A percentile compares a stretch with the other conserved stretches of the same genome.
These are phyloP conservation scores for Rhinophrynus dorsalis DNA, from an alignment of 2,797 vertebrate species.

Conservation along the genomic window DNA sequence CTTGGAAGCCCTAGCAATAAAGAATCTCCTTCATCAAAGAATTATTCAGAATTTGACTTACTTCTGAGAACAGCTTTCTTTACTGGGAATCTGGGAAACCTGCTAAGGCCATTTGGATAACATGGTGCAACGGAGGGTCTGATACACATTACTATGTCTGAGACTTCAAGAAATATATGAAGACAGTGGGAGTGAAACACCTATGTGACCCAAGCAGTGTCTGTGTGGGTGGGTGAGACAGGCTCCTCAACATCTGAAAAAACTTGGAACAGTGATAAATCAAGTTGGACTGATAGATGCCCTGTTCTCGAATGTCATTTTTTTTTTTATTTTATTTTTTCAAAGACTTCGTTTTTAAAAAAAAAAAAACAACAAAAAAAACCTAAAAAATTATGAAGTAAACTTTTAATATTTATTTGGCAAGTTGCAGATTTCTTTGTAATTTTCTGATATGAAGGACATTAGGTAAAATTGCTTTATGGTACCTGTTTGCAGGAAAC, in stretches of 20 bases:
- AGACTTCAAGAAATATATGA: too few relatives aligned
- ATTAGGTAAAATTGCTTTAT: neutral
- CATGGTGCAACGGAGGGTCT: too few relatives aligned
- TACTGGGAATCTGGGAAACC: too few relatives aligned
- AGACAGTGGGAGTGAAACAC: too few relatives aligned
- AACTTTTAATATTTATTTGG: conserved; percentile 17
- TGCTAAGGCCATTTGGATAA: too few relatives aligned
- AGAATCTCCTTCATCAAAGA: conserved; percentile 68
- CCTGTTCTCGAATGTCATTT: neutral
- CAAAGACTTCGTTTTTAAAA: conserved; percentile 1
- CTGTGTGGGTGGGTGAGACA: too few relatives aligned
- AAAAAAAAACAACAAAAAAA: neutral
- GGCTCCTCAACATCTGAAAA: too few relatives aligned
- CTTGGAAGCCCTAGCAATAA: conserved; percentile 70
- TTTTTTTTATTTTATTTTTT: neutral
- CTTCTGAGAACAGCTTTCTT: conserved; percentile 57
- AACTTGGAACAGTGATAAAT: too few relatives aligned
- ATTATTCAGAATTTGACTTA: conserved; percentile 72
- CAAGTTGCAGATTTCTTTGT: neutral
- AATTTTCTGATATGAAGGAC: neutral
- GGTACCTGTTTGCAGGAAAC: neutral
- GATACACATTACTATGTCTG: too few relatives aligned
- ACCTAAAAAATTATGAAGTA: neutral
- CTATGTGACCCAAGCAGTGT: too few relatives aligned
- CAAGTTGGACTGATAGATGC: neutral